These are phyloP conservation scores for Hyaena hyaena DNA, from an alignment of 2,113 vertebrate genomes.

Conservation along the genomic window DNA sequence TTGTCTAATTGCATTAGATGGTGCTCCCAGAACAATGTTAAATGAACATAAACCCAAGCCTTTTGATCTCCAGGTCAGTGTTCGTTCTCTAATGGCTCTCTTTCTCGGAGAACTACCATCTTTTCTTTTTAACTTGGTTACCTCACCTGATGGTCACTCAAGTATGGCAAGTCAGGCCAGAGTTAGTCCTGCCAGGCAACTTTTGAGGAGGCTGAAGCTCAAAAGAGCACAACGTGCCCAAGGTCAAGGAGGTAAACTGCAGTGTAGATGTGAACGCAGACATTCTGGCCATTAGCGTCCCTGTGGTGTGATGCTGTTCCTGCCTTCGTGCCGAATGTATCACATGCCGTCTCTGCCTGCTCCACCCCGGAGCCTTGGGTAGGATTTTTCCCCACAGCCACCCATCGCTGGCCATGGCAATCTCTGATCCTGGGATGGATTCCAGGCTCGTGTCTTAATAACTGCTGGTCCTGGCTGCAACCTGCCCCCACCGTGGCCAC, in stretches of 20 bases:
- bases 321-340: background rate
- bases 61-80: background rate
- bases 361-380: background rate
- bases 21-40: background rate
- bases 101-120: background rate
- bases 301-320: background rate
- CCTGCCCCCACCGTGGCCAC: background rate
- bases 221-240: background rate
- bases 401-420: rapidly evolving
- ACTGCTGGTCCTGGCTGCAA: background rate
- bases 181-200: background rate
- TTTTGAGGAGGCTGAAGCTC: background rate
- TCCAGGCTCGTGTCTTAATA: background rate
- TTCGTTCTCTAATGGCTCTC: background rate
- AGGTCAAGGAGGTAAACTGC: background rate
- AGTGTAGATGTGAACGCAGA: background rate
- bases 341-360: background rate
- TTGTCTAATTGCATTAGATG: background rate
- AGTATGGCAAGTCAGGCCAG: background rate
- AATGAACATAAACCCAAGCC: background rate
- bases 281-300: background rate
- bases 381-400: background rate
- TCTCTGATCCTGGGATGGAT: background rate
- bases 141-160: background rate
- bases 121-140: background rate